Base-by-base conservation (phyloP, 2,113 vertebrate species). In the Rhinoptilus africanus region DNA sequence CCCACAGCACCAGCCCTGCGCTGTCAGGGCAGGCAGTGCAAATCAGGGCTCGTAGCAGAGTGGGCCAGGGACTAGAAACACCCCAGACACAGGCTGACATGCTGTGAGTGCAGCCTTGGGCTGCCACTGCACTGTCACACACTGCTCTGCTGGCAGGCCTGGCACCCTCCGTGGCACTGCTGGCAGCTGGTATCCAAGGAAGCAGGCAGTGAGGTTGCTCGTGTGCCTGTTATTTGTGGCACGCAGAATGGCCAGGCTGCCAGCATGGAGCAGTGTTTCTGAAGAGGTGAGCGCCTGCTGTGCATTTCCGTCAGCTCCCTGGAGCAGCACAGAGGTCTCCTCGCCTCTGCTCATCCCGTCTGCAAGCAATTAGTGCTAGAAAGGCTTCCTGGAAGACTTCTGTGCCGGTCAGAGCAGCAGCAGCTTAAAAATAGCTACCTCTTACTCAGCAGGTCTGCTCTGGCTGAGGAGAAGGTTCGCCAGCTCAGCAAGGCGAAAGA, bases 401-500 rank as follows among this genome's bases (percentile, higher is more conserved):
- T 71, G 24, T 54, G 14, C 32, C 45, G 56, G 50, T 88, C 69
- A 71, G 62, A 89, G 66, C 75, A 88, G 59, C 2, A 54, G 74
- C 5, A 3, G 63, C 10, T 10, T 90, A 82, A 89, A 93, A 93
- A 82, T 71, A 88, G 82, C 66, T 77, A 56, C 56, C 23, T 88
- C 82, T 94, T 82, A 85, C 66, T 93, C 82, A 95, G 91, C 69
- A 71, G 19, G 60, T 74, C 85, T 90, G 37, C 37, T 85, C n/a
- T 59, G 53, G 48, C 53, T 79, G 74, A 81, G 64, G 45, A 75
- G 14, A 56, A 28, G 0, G 0, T 67, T 88, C 94, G 26, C 79
- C 75, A 93, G 85, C 62, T 75, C 82, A 35, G 51, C 66, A 67
- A 85, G 43, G 69, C 0, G 0, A 69, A 64, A 57, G 64, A 41